Conservation (phyloP, 2,797 vertebrate species). For the Balearica regulorum region DNA sequence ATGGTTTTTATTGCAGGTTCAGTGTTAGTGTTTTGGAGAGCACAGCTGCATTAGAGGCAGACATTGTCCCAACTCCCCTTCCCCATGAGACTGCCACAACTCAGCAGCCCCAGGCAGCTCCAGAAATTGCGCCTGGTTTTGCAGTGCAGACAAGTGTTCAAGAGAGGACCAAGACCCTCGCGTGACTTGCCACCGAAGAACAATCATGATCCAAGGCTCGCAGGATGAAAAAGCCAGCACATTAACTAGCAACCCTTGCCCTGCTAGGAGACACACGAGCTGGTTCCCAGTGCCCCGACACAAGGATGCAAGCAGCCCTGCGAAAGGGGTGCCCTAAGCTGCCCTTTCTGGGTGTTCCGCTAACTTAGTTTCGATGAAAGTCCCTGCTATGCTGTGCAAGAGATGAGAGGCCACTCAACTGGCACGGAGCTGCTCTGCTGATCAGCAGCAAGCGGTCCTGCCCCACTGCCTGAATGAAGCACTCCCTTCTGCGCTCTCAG, state of each 20-base stretch:
- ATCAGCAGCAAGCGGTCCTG: neutral
- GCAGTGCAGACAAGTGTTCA: neutral
- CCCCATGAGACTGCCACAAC: neutral
- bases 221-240: neutral
- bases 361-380: neutral
- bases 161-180: neutral
- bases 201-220: neutral
- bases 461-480: neutral
- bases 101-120: neutral
- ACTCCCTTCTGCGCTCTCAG: neutral
- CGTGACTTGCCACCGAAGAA: neutral
- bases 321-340: neutral
- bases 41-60: conserved; percentile 3
- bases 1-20: conserved; percentile 30
- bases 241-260: neutral
- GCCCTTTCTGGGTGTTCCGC: neutral
- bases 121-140: neutral
- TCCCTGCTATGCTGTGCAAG: neutral
- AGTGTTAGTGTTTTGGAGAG: conserved; percentile 34
- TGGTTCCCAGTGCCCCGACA: neutral
- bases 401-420: neutral
- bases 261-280: neutral
- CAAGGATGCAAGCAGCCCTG: neutral
- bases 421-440: neutral
- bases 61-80: neutral